Base-by-base conservation (phyloP, 2,113 vertebrate species). In the Canis aureus region DNA sequence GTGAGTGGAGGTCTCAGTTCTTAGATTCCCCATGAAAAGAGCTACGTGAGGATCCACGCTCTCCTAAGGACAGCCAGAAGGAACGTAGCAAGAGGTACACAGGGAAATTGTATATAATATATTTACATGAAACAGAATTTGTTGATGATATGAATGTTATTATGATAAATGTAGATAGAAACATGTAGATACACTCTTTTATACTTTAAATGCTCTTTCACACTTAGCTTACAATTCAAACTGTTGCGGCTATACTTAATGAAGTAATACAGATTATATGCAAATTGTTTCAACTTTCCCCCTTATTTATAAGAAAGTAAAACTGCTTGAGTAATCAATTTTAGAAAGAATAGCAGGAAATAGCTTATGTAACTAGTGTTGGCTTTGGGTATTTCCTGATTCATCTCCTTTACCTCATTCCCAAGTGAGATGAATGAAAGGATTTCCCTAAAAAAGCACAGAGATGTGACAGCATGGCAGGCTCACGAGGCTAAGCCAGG, bases 221-320 rank as follows among this genome's bases (percentile, higher is more conserved):
- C 74, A 43, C 91, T 86, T 96, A 92, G 92, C 96, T 98, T 97
- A 96, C 16, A 92, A 92, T 97, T 98, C 76, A 96, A 51, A 82
- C 9, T 49, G 43, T 91, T 60, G 29, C 27, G 71, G 49, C 92
- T 98, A 86, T 53, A 83, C 22, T 94, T 98, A 92, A 87, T 93
- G 69, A 98, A 97, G 73, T 84, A 97, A 98, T 95, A 97, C 98
- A 97, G 98, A 95, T 84, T 2, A 97, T 91, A 96, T 92, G 29
- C 57, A 94, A 97, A 96, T 98, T 98, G 22, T 84, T 55, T 81
- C n/a, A 97, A 73, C 67, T 97, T 97, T 98, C 53, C 38, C 62
- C 64, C 64, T 22, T 94, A 92, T 27, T 94, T 69, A 81, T 13
- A 94, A 27, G 62, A 32, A 95, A 80, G 16, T 83, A 95, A 97